Percentiles rank a stretch among this genome's conserved stretches.
Conservation (phyloP, 2,888 invertebrate genomes). For the Scotopteryx bipunctaria region DNA sequence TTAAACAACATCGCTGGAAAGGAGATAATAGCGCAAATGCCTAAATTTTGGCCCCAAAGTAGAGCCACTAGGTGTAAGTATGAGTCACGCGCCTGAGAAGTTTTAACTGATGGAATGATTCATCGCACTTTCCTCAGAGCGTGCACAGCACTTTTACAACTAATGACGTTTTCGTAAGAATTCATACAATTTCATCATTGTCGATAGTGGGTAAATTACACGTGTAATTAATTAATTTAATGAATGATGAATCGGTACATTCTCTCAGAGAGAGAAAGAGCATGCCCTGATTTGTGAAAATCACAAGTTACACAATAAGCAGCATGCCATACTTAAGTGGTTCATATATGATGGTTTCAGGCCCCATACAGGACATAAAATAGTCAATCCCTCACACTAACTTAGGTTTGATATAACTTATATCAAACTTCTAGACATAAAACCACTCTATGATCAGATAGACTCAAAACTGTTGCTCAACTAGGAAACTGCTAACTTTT, state of each 20-base stretch:
- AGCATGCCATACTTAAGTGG: neutral
- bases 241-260: constrained; percentile 8
- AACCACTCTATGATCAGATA: too few relatives aligned
- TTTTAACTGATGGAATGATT: constrained; percentile 19
- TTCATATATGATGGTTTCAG: neutral
- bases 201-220: constrained; percentile 1
- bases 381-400: too few relatives aligned
- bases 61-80: neutral
- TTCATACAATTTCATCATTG: constrained; percentile 11
- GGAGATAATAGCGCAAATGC: neutral
- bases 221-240: constrained; percentile 6
- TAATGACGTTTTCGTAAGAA: constrained; percentile 4
- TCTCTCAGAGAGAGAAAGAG: neutral
- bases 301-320: constrained; percentile 1
- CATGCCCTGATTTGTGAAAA: constrained; percentile 2
- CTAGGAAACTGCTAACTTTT: too few relatives aligned
- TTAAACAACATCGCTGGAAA: constrained; percentile 10
- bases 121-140: constrained; percentile 22
- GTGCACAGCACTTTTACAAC: constrained; percentile 6
- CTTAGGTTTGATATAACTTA: too few relatives aligned
- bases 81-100: constrained; percentile 21
- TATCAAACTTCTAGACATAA: too few relatives aligned
- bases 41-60: constrained; percentile 3
- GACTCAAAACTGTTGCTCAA: neutral
- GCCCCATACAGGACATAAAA: too few relatives aligned